These are phyloP conservation scores for Mus musculus DNA, from an alignment of 2,113 vertebrate genomes.

Conservation along the genomic window GRCm39 chr2:153460001-153460500, in stretches of 20 bases:
- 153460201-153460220: background rate
- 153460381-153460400: background rate
- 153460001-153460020: background rate
- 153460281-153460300: too few relatives aligned
- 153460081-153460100: background rate
- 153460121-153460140: background rate
- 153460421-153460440: too few relatives aligned
- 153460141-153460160: background rate
- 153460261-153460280: too few relatives aligned
- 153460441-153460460: background rate
- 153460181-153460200: background rate
- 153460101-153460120: background rate
- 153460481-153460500: background rate
- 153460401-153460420: background rate
- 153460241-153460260: too few relatives aligned
- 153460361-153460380: background rate
- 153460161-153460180: background rate
- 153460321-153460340: too few relatives aligned
- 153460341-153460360: background rate
- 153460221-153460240: background rate
- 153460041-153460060: background rate
- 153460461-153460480: background rate
- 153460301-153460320: too few relatives aligned
- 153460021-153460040: background rate
- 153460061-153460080: background rate